Evolutionary conservation across 1,140 invertebrate species (phyloP).

Genomic region (Drosophila erecta): DNA sequence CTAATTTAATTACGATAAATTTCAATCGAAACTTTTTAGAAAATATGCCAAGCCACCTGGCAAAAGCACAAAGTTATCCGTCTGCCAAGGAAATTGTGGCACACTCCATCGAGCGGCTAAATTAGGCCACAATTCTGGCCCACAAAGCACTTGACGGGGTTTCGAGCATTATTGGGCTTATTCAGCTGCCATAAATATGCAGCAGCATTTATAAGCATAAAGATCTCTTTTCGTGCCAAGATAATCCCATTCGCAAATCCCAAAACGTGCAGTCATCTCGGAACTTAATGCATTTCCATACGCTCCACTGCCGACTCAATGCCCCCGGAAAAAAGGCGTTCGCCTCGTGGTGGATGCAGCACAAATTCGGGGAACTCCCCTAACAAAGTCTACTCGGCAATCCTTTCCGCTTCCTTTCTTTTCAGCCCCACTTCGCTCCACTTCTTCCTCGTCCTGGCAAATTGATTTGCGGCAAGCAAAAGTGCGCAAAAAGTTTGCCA

Average conservation of each 20-base stretch:
- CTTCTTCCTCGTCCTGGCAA: conserved; percentile 23
- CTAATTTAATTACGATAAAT: no score
- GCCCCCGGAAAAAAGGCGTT: conserved; percentile 6
- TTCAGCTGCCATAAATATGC: not conserved
- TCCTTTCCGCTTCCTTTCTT: conserved; percentile 40
- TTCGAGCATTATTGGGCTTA: conserved; percentile 29
- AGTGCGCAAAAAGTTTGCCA: conserved; percentile 11
- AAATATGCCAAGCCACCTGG: no score
- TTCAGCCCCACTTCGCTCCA: not conserved
- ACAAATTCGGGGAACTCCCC: conserved; percentile 40
- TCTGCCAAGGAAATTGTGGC: not conserved
- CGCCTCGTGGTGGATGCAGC: conserved; percentile 28
- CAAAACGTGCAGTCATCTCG: conserved; percentile 25
- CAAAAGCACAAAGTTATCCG: not conserved
- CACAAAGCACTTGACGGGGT: conserved; percentile 16
- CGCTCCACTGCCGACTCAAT: conserved; percentile 21
- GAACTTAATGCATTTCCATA: conserved; percentile 50
- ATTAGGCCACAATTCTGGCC: conserved; percentile 8
- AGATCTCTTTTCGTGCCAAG: not conserved
- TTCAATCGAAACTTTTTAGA: no score
- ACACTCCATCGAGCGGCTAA: conserved; percentile 14
- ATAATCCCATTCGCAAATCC: conserved; percentile 20
- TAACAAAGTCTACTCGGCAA: conserved; percentile 26
- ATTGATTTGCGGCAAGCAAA: conserved; percentile 52
- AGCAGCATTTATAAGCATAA: not conserved